phyloP scores from a whole-genome alignment of 2,113 vertebrate genomes.

The rat (Rattus norvegicus) region GRCr8 NC_086037.1:63146001-63146500 shows the following conservation, averaged over 20 bases:
- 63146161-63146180: background rate
- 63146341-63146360: background rate
- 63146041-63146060: background rate
- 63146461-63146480: conserved; percentile 38
- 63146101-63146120: background rate
- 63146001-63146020: background rate
- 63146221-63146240: background rate
- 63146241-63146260: conserved; percentile 13
- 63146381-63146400: conserved; percentile 60
- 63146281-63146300: conserved; percentile 46
- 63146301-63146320: conserved; percentile 38
- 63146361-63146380: conserved; percentile 47
- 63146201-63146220: conserved; percentile 27
- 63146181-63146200: conserved; percentile 24
- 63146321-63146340: conserved; percentile 31
- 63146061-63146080: conserved; percentile 17
- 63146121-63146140: background rate
- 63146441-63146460: conserved; percentile 7
- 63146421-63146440: conserved; percentile 33
- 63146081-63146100: background rate
- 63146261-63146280: conserved; percentile 52
- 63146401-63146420: conserved; percentile 46
- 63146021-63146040: background rate
- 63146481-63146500: conserved; percentile 57
- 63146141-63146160: conserved; percentile 32